phyloP scores from a whole-genome alignment of 2,113 vertebrate genomes.

The Thamnaconus septentrionalis region DNA sequence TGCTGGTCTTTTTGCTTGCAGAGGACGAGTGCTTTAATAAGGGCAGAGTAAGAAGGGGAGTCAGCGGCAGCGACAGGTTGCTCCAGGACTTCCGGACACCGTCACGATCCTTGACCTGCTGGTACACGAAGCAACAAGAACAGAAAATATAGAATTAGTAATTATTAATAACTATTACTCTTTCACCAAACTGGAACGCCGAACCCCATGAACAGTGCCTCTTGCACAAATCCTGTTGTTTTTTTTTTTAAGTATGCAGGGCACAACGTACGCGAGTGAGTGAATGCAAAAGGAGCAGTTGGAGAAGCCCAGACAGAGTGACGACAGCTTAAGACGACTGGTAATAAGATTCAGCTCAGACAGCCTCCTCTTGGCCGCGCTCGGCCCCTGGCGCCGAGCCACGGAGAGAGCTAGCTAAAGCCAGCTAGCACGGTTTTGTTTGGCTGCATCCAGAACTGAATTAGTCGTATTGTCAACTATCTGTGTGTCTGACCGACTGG shows the following conservation, averaged over 20 bases:
- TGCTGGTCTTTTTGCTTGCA: constrained; percentile 78
- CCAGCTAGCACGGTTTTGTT: too few relatives aligned
- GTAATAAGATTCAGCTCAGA: constrained; percentile 48
- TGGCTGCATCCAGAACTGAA: too few relatives aligned
- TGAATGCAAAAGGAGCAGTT: too few relatives aligned
- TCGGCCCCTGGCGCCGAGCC: too few relatives aligned
- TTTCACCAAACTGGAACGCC: too few relatives aligned
- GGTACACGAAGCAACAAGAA: constrained; percentile 58
- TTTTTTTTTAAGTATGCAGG: too few relatives aligned
- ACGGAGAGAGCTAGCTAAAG: too few relatives aligned
- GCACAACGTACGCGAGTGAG: too few relatives aligned
- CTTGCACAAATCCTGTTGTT: too few relatives aligned
- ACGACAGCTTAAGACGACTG: constrained; percentile 23
- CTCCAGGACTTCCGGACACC: constrained; percentile 81
- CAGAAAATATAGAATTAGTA: background rate
- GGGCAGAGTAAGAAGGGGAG: constrained; percentile 64
- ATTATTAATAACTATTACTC: constrained; percentile 2
- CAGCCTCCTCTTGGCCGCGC: constrained; percentile 1
- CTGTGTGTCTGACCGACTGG: too few relatives aligned
- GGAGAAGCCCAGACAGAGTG: background rate
- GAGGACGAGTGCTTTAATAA: constrained; percentile 77
- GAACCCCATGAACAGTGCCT: too few relatives aligned
- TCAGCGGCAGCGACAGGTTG: constrained; percentile 75
- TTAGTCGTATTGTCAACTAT: too few relatives aligned
- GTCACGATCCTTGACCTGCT: constrained; percentile 67